phyloP scores from a whole-genome alignment of 2,113 vertebrate species.

The Lasiurus cinereus region DNA sequence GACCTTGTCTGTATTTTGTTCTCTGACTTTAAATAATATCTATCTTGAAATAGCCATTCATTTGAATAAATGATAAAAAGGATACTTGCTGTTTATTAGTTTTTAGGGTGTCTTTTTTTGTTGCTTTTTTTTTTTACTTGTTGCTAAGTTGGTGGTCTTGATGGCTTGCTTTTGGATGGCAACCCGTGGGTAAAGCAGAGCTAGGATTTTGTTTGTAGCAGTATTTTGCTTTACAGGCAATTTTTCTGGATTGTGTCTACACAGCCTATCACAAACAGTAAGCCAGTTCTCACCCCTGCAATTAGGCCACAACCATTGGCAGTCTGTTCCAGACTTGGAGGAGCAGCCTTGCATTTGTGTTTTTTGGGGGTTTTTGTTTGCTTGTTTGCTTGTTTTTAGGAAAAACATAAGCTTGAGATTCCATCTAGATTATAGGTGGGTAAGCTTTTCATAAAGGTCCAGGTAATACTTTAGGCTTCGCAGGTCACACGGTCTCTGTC shows the following conservation, averaged over 20 bases:
- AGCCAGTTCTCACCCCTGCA: not conserved
- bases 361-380: not conserved
- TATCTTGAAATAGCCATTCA: constrained; percentile 23
- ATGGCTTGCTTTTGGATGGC: constrained; percentile 46
- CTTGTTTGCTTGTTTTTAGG: not conserved
- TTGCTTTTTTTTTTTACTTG: not conserved
- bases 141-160: constrained; percentile 40
- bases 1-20: not conserved
- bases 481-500: not conserved
- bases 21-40: constrained; percentile 14
- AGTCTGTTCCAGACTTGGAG: constrained; percentile 27
- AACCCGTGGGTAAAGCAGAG: not conserved
- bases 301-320: not conserved
- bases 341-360: not conserved
- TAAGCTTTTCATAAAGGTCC: not conserved
- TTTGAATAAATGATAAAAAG: constrained; percentile 24
- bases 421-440: not conserved
- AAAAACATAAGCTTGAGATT: not conserved
- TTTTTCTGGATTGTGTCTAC: constrained; percentile 35
- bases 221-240: constrained; percentile 28
- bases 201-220: constrained; percentile 28
- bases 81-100: not conserved
- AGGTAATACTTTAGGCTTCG: no score
- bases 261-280: not conserved
- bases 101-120: not conserved